Conservation (phyloP, 1,140 invertebrate genomes). For the Ceratina japonica region DNA sequence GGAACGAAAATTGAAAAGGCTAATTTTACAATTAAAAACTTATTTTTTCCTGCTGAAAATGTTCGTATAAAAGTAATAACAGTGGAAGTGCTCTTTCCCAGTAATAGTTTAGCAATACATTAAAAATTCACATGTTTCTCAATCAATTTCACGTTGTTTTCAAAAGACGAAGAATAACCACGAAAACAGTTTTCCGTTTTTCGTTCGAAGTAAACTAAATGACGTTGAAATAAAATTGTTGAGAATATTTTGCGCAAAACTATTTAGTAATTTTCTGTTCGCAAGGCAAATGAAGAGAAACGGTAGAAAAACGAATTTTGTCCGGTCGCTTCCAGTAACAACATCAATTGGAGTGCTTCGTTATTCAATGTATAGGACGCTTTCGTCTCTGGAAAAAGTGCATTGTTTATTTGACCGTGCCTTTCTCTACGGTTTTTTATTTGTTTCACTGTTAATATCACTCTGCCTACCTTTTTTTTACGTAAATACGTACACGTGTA, state of each 20-base stretch:
- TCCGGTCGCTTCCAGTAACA: conserved; percentile 2
- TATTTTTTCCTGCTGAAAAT: no score
- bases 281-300: background rate
- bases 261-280: background rate
- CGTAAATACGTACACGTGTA: background rate
- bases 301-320: background rate
- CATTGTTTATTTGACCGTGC: background rate
- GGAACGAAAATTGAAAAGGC: no score
- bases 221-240: background rate
- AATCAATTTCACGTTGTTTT: no score
- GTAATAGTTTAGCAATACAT: no score
- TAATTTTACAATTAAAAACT: no score
- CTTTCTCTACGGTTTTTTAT: background rate
- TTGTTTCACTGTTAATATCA: background rate
- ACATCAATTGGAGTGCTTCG: conserved; percentile 9
- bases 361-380: background rate
- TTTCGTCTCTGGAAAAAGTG: conserved; percentile 24
- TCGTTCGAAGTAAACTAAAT: no score
- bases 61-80: no score
- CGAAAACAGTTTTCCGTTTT: no score
- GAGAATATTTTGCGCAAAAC: background rate
- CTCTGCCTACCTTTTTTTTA: background rate
- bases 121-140: no score
- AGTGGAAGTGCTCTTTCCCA: no score
- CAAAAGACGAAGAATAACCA: no score